Conservation (phyloP, 2,797 vertebrate species). For the Furcifer pardalis region DNA sequence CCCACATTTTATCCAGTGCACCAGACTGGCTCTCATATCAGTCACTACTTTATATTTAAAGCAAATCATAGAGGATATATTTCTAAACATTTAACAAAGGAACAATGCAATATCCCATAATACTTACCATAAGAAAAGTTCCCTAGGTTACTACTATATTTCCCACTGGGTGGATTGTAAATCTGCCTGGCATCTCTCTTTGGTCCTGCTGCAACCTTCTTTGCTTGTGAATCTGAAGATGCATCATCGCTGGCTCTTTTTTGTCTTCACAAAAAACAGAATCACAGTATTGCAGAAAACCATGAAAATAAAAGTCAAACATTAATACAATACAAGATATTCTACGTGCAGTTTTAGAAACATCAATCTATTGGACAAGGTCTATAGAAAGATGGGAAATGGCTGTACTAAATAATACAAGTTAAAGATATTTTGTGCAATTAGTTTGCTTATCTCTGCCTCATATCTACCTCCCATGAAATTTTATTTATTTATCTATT, state of each 20-base stretch:
- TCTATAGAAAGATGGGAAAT: not conserved
- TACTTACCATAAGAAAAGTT: constrained; percentile 92
- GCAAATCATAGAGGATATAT: not conserved
- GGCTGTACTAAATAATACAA: not conserved
- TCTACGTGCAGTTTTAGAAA: not conserved
- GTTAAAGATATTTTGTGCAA: not conserved
- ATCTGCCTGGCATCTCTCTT: constrained; percentile 95
- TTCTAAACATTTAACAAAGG: not conserved
- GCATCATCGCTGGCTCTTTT: constrained; percentile 89
- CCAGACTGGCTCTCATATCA: not conserved
- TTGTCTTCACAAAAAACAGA: constrained; percentile 73
- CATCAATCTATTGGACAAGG: not conserved
- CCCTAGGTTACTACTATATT: constrained; percentile 93
- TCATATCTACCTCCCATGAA: not conserved
- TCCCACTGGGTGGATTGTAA: constrained; percentile 98
- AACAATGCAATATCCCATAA: not conserved
- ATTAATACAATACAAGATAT: not conserved
- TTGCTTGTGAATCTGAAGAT: constrained; percentile 82
- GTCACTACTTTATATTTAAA: not conserved
- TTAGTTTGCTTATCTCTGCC: not conserved
- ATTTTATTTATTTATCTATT: too few relatives aligned
- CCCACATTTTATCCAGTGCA: too few relatives aligned
- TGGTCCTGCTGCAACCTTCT: constrained; percentile 88
- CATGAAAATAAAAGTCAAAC: not conserved
- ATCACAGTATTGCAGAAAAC: not conserved